These are phyloP conservation scores for Baronia brevicornis DNA, from an alignment of 2,888 invertebrate genomes.

Conservation along the genomic window DNA sequence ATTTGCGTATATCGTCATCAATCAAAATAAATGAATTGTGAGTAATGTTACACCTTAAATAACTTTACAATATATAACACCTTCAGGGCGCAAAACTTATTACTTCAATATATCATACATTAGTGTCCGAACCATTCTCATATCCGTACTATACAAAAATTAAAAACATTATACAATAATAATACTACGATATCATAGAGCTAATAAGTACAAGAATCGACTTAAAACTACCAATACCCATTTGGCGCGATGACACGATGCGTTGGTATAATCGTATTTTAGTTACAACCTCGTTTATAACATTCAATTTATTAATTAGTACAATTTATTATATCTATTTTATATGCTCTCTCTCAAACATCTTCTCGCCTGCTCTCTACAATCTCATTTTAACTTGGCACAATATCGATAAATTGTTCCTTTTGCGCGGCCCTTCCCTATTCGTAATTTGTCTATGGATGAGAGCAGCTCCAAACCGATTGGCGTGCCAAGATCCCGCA, in stretches of 20 bases:
- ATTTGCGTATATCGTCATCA: neutral
- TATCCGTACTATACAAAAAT: conserved; percentile 72
- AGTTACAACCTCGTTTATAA: conserved; percentile 71
- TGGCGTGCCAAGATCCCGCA: neutral
- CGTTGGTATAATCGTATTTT: conserved; percentile 58
- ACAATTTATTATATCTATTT: conserved; percentile 61
- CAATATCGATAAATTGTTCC: no score
- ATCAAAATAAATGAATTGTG: conserved; percentile 30
- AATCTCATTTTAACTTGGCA: neutral
- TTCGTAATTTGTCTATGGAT: neutral
- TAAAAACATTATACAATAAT: conserved; percentile 72
- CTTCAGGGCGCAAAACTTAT: conserved; percentile 54
- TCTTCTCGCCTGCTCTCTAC: conserved; percentile 24
- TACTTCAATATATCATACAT: conserved; percentile 60
- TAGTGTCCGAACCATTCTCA: conserved; percentile 45
- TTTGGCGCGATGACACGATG: conserved; percentile 46
- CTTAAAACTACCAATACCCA: conserved; percentile 63
- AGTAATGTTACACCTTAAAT: conserved; percentile 60
- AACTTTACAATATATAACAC: conserved; percentile 60
- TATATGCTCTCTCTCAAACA: conserved; percentile 57
- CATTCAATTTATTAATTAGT: conserved; percentile 60
- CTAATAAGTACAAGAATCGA: conserved; percentile 70
- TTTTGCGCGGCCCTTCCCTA: no score
- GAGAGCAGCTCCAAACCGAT: neutral
- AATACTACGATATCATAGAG: conserved; percentile 66